Percentiles rank a stretch among this genome's conserved stretches.
Conservation (phyloP, 1,140 invertebrate species). For the Drosophila gunungcola region DNA sequence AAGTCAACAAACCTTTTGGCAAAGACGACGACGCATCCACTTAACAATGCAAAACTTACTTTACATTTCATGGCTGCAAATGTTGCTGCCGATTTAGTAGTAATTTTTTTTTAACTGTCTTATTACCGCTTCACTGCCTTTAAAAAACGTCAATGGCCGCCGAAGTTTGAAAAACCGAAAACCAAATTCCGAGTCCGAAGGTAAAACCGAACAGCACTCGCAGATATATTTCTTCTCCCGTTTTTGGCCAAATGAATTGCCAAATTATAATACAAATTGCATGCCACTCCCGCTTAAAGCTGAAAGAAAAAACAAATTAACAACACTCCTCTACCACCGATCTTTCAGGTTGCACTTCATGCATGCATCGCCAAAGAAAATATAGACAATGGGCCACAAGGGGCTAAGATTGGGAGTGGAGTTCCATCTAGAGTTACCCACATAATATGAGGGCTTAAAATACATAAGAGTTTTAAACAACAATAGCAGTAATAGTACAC, state of each 20-base stretch:
- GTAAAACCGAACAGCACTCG: conserved; percentile 3
- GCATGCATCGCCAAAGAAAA: conserved; percentile 11
- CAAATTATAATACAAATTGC: conserved; percentile 76
- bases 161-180: conserved; percentile 7
- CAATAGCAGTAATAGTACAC: background rate
- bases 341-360: conserved; percentile 24
- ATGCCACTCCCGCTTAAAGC: conserved; percentile 62
- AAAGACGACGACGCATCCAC: conserved; percentile 49
- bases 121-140: conserved; percentile 48
- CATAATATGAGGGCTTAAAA: background rate
- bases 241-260: conserved; percentile 61
- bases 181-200: conserved; percentile 16
- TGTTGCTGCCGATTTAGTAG: conserved; percentile 15
- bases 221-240: conserved; percentile 11
- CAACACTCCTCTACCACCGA: conserved; percentile 17
- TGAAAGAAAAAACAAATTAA: conserved; percentile 14
- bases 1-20: conserved; percentile 57
- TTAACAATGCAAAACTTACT: conserved; percentile 63
- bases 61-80: conserved; percentile 66
- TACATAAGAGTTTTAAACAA: background rate
- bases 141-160: conserved; percentile 51
- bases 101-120: conserved; percentile 5
- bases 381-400: conserved; percentile 34
- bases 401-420: conserved; percentile 5
- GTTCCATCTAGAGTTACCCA: conserved; percentile 14